Conservation (phyloP, 2,888 invertebrate genomes). For the Aphidoletes aphidimyza region DNA sequence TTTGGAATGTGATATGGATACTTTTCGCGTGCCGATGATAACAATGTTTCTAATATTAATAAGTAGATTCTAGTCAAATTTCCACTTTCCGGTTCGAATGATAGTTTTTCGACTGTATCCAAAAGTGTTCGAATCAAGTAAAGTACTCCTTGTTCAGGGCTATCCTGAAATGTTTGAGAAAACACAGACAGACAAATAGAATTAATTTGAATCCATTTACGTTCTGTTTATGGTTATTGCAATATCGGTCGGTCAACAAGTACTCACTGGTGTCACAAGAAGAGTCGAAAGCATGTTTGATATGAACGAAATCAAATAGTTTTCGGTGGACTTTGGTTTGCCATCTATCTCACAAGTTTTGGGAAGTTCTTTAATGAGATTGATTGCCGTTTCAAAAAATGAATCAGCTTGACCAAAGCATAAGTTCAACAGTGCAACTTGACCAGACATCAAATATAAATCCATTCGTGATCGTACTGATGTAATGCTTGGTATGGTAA, state of each 20-base stretch:
- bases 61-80: constrained; percentile 78
- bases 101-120: constrained; percentile 80
- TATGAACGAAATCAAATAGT: constrained; percentile 75
- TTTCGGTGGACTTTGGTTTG: constrained; percentile 78
- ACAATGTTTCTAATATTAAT: constrained; percentile 80
- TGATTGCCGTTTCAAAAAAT: constrained; percentile 89
- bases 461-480: constrained; percentile 82
- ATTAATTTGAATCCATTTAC: constrained; percentile 50
- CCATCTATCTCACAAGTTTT: constrained; percentile 77
- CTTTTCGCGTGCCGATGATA: constrained; percentile 81
- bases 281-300: constrained; percentile 85
- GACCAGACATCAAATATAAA: constrained; percentile 87
- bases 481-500: constrained; percentile 94
- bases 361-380: constrained; percentile 82
- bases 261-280: constrained; percentile 80
- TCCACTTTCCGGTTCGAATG: constrained; percentile 76
- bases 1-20: constrained; percentile 89
- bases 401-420: constrained; percentile 96
- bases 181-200: constrained; percentile 55
- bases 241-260: too few species aligned
- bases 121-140: constrained; percentile 83
- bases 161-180: constrained; percentile 75
- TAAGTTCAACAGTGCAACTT: constrained; percentile 87
- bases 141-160: constrained; percentile 86
- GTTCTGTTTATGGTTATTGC: too few species aligned